Evolutionary conservation across 2,113 vertebrate genomes (phyloP).

Genomic region (Microcebus ravelobensis): DNA sequence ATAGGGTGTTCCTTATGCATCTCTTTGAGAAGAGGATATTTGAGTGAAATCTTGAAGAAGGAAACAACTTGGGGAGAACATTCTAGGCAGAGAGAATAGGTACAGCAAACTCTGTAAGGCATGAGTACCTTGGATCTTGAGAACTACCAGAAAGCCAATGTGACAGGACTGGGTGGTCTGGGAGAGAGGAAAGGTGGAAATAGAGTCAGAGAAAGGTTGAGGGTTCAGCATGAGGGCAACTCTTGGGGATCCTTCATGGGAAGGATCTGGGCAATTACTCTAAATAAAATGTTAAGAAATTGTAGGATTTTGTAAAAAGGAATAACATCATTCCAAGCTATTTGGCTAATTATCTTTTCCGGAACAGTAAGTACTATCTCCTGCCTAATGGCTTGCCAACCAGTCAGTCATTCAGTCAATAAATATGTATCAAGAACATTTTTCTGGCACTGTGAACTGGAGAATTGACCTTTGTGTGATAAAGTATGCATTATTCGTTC

Average conservation of each 20-base stretch:
- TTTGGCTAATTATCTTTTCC: neutral
- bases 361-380: neutral
- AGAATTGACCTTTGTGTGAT: neutral
- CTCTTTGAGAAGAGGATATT: neutral
- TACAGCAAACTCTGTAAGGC: neutral
- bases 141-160: fast-evolving
- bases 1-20: neutral
- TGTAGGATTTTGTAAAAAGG: neutral
- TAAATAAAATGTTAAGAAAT: neutral
- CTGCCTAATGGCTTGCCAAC: neutral
- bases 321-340: neutral
- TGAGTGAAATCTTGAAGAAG: neutral
- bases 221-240: fast-evolving
- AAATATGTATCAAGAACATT: neutral
- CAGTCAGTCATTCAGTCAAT: neutral
- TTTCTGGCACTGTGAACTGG: neutral
- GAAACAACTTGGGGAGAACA: neutral
- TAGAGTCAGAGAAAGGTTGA: neutral
- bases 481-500: neutral
- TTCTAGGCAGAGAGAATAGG: neutral
- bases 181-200: neutral
- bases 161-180: neutral
- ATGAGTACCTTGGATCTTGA: neutral
- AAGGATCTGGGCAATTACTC: neutral
- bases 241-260: neutral